Evolutionary conservation across 2,888 invertebrate species (phyloP).

Genomic region (Bimastos eiseni): DNA sequence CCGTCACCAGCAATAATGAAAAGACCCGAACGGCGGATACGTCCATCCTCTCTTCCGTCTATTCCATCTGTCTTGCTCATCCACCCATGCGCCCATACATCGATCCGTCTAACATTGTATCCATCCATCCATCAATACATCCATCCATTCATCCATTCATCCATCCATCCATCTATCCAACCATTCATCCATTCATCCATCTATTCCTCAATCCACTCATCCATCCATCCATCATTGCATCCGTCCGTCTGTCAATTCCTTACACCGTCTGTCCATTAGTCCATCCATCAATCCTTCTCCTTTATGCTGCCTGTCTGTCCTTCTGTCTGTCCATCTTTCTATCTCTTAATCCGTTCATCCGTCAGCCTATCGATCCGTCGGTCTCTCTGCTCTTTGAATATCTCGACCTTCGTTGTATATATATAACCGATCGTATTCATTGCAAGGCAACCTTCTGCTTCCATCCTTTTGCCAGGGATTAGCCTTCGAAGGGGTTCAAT

Average conservation of each 20-base stretch:
- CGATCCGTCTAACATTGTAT: not conserved
- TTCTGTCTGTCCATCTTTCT: not conserved
- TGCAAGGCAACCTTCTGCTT: too few species aligned
- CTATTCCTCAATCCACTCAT: not conserved
- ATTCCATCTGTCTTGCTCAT: not conserved
- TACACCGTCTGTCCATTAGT: too few species aligned
- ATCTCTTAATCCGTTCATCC: not conserved
- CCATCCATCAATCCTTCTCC: not conserved
- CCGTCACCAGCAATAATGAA: not conserved
- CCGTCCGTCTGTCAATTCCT: too few species aligned
- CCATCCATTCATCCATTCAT: not conserved
- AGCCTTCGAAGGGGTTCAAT: too few species aligned
- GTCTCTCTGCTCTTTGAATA: not conserved
- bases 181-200: not conserved
- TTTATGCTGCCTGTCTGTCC: not conserved
- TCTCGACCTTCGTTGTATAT: too few species aligned
- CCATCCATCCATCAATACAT: not conserved
- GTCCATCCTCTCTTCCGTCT: not conserved
- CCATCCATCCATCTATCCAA: not conserved
- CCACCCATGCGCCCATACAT: not conserved
- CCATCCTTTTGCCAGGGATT: too few species aligned
- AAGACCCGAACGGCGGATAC: not conserved
- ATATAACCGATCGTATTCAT: too few species aligned
- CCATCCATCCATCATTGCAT: not conserved
- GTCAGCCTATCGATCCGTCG: not conserved